Percentiles rank a stretch among this genome's conserved stretches.
These are phyloP conservation scores for Arizona elegans DNA, from an alignment of 2,113 vertebrate genomes.

Conservation along the genomic window DNA sequence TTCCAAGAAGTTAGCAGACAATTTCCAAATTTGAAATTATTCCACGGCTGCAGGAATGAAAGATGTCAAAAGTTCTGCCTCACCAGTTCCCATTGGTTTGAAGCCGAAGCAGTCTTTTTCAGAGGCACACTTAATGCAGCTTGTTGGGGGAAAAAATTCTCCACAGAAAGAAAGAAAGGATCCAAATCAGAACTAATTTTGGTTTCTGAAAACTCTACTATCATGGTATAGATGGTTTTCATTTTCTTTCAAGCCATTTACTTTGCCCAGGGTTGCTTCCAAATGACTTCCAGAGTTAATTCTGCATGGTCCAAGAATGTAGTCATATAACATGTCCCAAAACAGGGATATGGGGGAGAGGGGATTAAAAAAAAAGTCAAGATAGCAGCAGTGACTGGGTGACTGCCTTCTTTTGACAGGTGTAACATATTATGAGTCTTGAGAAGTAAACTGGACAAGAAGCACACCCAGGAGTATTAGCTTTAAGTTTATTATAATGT, in stretches of 20 bases:
- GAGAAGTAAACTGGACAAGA: neutral
- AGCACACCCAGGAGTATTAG: neutral
- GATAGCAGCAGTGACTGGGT: neutral
- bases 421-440: neutral
- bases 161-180: constrained; percentile 1
- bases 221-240: neutral
- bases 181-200: neutral
- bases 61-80: constrained; percentile 42
- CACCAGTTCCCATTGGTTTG: constrained; percentile 51
- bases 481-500: neutral
- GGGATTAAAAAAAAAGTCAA: neutral
- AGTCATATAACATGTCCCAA: neutral
- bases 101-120: constrained; percentile 27
- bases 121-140: constrained; percentile 27
- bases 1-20: constrained; percentile 47
- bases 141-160: neutral
- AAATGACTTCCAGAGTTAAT: neutral
- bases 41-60: constrained; percentile 50
- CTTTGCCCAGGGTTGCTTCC: neutral
- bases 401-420: neutral
- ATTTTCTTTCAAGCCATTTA: neutral
- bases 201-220: neutral
- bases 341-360: neutral
- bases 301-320: neutral
- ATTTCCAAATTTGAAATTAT: constrained; percentile 58